Evolutionary conservation across 2,797 vertebrate genomes (phyloP), one percentile per base, ranked within the genome.

Genomic region (Enteromius radiatus): DNA sequence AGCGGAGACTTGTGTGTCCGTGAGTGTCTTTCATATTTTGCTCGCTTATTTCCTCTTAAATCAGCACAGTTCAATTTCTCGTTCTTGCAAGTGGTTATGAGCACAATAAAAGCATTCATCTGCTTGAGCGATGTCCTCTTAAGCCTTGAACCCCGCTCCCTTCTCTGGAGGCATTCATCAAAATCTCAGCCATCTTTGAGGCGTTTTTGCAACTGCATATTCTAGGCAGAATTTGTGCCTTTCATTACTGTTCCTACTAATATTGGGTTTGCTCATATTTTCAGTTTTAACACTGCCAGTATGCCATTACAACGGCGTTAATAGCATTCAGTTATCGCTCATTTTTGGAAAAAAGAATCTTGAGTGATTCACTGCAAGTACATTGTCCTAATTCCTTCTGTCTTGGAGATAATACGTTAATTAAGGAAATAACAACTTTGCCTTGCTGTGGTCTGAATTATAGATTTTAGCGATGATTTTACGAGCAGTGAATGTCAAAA

Each of bases 1-100:
- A 99, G 95, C 0, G 96, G 95, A 88, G 96, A 99, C 93, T 94
- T 98, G 92, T 99, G 98, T 92, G 96, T 97, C 76, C 97, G 98
- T 99, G 85, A 96, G 95, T 95, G 85, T 91, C 83, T 75, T 82
- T 88, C 79, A 81, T 83, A 84, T 78, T 78, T 52, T 28, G 84
- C 77, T 33, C 23, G 3, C 61, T 86, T 69, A 84, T 86, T 86
- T 84, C 65, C 69, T 67, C 70, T 81, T 86, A 86, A 88, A 86
- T 81, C 63, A 88, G 61, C 54, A 56, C 76, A 67, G 52, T 79
- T 80, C 71, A 84, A 69, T 86, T 77, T 76, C 43, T 78, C 70
- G 43, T 76, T 84, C 68, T 63, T 64, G 28, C 52, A 14, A 45
- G 61, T 75, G 43, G 67, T 84, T 86, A 86, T 84, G 76, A 81